phyloP scores from a whole-genome alignment of 2,888 invertebrate species.

The Tigriopus californicus region DNA sequence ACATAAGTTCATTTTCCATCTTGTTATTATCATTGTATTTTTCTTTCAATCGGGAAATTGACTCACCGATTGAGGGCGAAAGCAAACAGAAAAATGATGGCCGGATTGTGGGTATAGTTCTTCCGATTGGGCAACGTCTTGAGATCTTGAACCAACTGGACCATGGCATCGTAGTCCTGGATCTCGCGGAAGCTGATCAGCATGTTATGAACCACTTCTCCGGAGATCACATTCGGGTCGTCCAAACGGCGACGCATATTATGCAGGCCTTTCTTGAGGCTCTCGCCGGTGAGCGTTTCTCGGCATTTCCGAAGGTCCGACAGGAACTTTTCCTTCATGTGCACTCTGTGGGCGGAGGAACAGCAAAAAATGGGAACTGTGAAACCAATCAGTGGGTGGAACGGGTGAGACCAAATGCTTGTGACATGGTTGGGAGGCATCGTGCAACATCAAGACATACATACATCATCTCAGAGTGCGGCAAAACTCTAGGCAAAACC shows the following conservation, averaged over 20 bases:
- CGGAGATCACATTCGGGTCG: slow-evolving; percentile 87
- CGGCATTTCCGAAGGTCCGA: slow-evolving; percentile 78
- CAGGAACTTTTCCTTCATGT: slow-evolving; percentile 92
- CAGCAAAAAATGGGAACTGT: slow-evolving; percentile 21
- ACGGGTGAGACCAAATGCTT: background rate
- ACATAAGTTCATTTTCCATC: background rate
- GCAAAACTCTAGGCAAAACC: too few relatives aligned
- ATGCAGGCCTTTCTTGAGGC: slow-evolving; percentile 56
- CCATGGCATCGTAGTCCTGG: slow-evolving; percentile 87
- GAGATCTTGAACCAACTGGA: slow-evolving; percentile 81
- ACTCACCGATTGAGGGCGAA: slow-evolving; percentile 75
- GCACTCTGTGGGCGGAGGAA: too few relatives aligned
- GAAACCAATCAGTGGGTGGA: background rate
- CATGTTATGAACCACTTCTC: slow-evolving; percentile 87
- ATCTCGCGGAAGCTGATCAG: slow-evolving; percentile 49
- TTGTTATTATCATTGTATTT: background rate
- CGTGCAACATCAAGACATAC: too few relatives aligned
- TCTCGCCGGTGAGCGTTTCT: slow-evolving; percentile 63
- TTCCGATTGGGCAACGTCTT: slow-evolving; percentile 70
- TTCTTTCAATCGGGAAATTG: background rate
- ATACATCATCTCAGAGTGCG: too few relatives aligned
- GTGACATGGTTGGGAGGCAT: background rate
- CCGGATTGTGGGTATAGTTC: slow-evolving; percentile 69
- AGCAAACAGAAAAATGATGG: slow-evolving; percentile 80
- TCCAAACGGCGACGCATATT: slow-evolving; percentile 81